Conservation (phyloP, 2,888 invertebrate species). For the Diarsia brunnea region DNA sequence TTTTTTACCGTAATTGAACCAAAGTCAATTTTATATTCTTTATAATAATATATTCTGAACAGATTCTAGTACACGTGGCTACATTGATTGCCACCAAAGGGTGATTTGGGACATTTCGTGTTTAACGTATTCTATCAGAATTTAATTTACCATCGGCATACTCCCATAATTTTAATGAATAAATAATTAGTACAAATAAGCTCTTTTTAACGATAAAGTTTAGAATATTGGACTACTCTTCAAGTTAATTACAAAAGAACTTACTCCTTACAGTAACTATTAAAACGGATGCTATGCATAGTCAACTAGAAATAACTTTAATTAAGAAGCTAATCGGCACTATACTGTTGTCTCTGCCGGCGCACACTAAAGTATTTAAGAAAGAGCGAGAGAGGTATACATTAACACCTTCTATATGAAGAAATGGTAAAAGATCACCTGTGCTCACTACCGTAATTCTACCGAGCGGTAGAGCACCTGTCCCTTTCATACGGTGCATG, state of each 20-base stretch:
- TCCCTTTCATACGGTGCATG: conserved; percentile 90
- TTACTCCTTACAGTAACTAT: conserved; percentile 78
- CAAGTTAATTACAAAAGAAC: conserved; percentile 81
- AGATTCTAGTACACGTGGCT: conserved; percentile 39
- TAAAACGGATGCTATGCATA: conserved; percentile 86
- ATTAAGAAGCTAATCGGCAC: conserved; percentile 80
- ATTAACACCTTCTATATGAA: conserved; percentile 84
- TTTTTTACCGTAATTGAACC: conserved; percentile 22
- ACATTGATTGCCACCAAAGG: conserved; percentile 47
- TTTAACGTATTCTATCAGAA: conserved; percentile 40
- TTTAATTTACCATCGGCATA: conserved; percentile 58
- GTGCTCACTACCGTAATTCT: conserved; percentile 91
- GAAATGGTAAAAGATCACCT: conserved; percentile 90
- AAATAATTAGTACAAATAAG: conserved; percentile 68
- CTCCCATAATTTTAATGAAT: conserved; percentile 73
- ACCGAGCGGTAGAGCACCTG: conserved; percentile 89
- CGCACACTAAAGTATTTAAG: conserved; percentile 61
- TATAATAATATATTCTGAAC: conserved; percentile 42
- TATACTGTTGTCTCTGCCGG: conserved; percentile 76
- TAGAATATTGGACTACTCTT: conserved; percentile 77
- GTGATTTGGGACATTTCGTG: conserved; percentile 44
- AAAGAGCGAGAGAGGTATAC: conserved; percentile 83
- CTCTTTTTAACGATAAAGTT: conserved; percentile 72
- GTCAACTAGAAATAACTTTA: conserved; percentile 83
- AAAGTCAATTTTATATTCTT: conserved; percentile 21